Evolutionary conservation across 1,140 invertebrate genomes (phyloP).

Genomic region (Coptotermes formosanus): DNA sequence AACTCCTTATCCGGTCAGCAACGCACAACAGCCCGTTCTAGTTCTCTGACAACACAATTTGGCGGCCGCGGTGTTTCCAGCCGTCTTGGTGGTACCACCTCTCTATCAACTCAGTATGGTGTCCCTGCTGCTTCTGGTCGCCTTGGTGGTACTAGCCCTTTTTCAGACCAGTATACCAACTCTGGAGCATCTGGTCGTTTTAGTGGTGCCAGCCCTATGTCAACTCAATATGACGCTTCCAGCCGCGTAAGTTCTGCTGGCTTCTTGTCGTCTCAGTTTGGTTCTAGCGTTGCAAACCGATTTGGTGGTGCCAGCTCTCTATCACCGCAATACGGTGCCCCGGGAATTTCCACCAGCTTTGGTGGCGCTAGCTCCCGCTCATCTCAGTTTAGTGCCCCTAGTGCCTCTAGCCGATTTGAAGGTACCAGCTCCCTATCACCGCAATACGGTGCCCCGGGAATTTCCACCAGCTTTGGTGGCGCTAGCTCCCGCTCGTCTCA

Average conservation of each 20-base stretch:
- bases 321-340: conserved; percentile 12
- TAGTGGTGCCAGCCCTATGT: not conserved
- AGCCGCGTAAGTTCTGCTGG: not conserved
- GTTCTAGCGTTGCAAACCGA: not conserved
- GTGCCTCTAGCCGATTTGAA: not conserved
- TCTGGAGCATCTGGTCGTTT: not conserved
- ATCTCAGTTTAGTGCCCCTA: not conserved
- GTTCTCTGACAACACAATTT: too few relatives aligned
- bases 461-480: conserved; percentile 23
- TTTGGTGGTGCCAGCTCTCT: not conserved
- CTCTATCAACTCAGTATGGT: conserved; percentile 18
- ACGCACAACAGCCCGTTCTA: not conserved
- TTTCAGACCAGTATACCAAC: not conserved
- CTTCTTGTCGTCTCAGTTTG: not conserved
- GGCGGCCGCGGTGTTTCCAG: not conserved
- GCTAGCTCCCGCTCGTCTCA: not conserved
- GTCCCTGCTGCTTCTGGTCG: conserved; percentile 1
- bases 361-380: conserved; percentile 12
- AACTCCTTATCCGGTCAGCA: not conserved
- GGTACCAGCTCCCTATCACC: not conserved
- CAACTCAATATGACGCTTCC: conserved; percentile 13
- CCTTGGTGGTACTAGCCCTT: not conserved
- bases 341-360: conserved; percentile 1
- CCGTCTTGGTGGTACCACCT: not conserved
- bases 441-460: not conserved